These are phyloP conservation scores for Chrysolina haemoptera DNA, from an alignment of 2,888 invertebrate species.

Conservation along the genomic window DNA sequence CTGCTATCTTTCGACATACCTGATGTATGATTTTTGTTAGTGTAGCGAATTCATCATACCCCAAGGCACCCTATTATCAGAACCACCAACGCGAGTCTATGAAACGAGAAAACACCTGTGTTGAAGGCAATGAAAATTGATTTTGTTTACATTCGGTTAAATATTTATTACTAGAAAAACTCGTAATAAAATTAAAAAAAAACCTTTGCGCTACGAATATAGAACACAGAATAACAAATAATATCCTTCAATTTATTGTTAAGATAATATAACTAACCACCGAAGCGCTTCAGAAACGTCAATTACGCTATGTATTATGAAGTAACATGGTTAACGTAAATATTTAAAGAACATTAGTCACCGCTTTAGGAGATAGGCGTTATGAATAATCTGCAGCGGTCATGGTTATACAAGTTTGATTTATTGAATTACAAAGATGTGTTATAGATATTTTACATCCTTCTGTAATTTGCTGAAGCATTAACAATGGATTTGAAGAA, in stretches of 20 bases:
- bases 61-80: too few relatives aligned
- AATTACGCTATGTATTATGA: conserved; percentile 32
- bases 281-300: conserved; percentile 38
- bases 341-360: conserved; percentile 42
- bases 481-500: too few relatives aligned
- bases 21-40: too few relatives aligned
- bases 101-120: not conserved
- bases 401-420: too few relatives aligned
- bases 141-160: not conserved
- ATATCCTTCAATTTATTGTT: conserved; percentile 33
- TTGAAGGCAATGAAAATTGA: not conserved
- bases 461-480: too few relatives aligned
- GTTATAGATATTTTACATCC: too few relatives aligned
- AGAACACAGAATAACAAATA: conserved; percentile 37
- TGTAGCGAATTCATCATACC: too few relatives aligned
- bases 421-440: too few relatives aligned
- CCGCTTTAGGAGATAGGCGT: conserved; percentile 27
- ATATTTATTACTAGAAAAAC: too few relatives aligned
- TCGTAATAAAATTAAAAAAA: not conserved
- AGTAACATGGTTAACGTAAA: conserved; percentile 37
- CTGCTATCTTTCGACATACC: too few relatives aligned
- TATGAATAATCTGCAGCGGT: not conserved
- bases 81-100: too few relatives aligned
- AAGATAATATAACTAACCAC: conserved; percentile 23
- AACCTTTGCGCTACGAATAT: conserved; percentile 5